A percentile compares a stretch with the other conserved stretches of the same genome.
phyloP scores from a whole-genome alignment of 2,888 invertebrate species.

The Escarpia spicata region DNA sequence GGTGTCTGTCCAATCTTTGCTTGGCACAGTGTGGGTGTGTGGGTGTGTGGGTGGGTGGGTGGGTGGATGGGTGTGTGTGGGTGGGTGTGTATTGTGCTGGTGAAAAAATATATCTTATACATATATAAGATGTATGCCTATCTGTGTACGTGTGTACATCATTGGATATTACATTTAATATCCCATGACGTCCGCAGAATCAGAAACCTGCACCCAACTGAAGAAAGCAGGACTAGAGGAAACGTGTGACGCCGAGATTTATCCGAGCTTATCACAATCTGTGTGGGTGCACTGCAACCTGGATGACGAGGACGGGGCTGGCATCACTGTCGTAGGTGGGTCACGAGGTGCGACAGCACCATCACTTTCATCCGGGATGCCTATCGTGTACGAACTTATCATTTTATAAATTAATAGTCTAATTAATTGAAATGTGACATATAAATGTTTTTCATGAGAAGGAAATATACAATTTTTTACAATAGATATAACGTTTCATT shows the following conservation, averaged over 20 bases:
- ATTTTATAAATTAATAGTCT: too few species aligned
- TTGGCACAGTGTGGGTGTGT: too few species aligned
- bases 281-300: slow-evolving; percentile 26
- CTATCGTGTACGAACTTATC: too few species aligned
- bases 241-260: background rate
- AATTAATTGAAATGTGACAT: too few species aligned
- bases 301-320: slow-evolving; percentile 44
- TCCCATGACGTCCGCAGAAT: background rate
- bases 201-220: background rate
- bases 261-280: background rate
- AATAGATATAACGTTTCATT: too few species aligned
- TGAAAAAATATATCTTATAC: background rate
- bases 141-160: background rate
- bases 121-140: background rate
- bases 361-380: too few species aligned
- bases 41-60: too few species aligned
- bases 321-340: slow-evolving; percentile 55
- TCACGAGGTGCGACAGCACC: background rate
- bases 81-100: too few species aligned
- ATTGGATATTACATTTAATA: background rate
- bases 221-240: background rate
- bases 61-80: too few species aligned
- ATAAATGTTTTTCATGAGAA: too few species aligned
- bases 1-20: too few species aligned
- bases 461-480: too few species aligned